phyloP scores from a whole-genome alignment of 2,888 invertebrate species.

The Tortrix viridana region DNA sequence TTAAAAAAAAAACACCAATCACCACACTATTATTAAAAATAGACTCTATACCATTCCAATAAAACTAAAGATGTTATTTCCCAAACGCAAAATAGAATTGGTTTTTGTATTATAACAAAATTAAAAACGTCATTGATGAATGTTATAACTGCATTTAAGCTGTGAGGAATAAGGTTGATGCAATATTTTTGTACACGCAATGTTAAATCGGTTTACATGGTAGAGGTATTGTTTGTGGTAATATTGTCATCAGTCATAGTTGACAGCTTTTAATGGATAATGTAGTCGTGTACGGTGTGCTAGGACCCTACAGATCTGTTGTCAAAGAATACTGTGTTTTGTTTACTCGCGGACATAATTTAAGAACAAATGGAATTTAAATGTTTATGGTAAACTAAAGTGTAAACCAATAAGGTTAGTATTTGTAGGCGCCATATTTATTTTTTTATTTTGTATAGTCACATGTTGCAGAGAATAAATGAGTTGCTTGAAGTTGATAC shows the following conservation, averaged over 20 bases:
- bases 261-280: slow-evolving; percentile 74
- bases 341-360: not conserved
- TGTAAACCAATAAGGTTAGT: no score
- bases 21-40: not conserved
- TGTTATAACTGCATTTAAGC: slow-evolving; percentile 43
- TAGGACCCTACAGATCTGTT: slow-evolving; percentile 37
- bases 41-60: not conserved
- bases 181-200: not conserved
- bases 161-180: slow-evolving; percentile 25
- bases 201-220: slow-evolving; percentile 39
- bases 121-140: not conserved
- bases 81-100: slow-evolving; percentile 3
- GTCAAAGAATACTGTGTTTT: slow-evolving; percentile 18
- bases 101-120: slow-evolving; percentile 4
- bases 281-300: slow-evolving; percentile 66
- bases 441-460: no score
- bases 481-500: no score
- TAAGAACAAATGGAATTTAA: not conserved
- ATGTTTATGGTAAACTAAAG: slow-evolving; percentile 2
- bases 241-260: slow-evolving; percentile 71
- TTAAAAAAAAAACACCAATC: slow-evolving; percentile 17
- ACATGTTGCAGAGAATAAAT: no score
- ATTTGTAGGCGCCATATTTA: no score
- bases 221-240: slow-evolving; percentile 64
- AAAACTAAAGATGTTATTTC: slow-evolving; percentile 1